Conservation (phyloP, 2,888 invertebrate species). For the Lottia gigantea region DNA sequence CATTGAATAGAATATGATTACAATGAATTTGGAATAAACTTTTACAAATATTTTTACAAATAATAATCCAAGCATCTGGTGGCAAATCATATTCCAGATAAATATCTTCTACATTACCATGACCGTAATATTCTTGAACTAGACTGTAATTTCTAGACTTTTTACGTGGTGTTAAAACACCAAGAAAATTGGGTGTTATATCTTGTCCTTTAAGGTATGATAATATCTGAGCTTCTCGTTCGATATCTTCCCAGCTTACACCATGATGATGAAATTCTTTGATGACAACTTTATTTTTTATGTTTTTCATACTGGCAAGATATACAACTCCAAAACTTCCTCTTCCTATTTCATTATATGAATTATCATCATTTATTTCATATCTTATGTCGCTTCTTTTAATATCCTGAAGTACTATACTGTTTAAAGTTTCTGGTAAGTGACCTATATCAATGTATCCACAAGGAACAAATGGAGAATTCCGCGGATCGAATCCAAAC, state of each 20-base stretch:
- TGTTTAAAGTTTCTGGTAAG: constrained; percentile 17
- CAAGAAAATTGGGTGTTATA: constrained; percentile 32
- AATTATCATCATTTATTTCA: constrained; percentile 26
- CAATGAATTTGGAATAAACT: constrained; percentile 22
- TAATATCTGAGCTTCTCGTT: constrained; percentile 33
- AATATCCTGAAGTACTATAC: constrained; percentile 26
- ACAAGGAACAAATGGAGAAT: neutral
- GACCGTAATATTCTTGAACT: constrained; percentile 33
- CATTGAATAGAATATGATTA: constrained; percentile 32
- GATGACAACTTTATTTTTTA: neutral
- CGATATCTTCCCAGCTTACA: constrained; percentile 29
- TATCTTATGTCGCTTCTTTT: constrained; percentile 26
- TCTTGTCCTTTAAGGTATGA: constrained; percentile 30
- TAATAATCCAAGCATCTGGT: neutral
- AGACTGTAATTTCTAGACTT: constrained; percentile 29
- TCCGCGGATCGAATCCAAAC: neutral
- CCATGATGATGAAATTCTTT: constrained; percentile 21
- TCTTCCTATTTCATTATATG: constrained; percentile 31
- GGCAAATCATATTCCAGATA: neutral
- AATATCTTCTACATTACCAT: constrained; percentile 15
- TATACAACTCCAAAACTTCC: constrained; percentile 33
- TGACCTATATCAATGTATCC: neutral
- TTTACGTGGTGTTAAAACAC: constrained; percentile 19
- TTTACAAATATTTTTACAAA: neutral
- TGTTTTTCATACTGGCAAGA: constrained; percentile 13